A percentile compares a stretch with the other conserved stretches of the same genome.
Evolutionary conservation across 2,113 vertebrate species (phyloP).

Genomic region (Varanus komodoensis): DNA sequence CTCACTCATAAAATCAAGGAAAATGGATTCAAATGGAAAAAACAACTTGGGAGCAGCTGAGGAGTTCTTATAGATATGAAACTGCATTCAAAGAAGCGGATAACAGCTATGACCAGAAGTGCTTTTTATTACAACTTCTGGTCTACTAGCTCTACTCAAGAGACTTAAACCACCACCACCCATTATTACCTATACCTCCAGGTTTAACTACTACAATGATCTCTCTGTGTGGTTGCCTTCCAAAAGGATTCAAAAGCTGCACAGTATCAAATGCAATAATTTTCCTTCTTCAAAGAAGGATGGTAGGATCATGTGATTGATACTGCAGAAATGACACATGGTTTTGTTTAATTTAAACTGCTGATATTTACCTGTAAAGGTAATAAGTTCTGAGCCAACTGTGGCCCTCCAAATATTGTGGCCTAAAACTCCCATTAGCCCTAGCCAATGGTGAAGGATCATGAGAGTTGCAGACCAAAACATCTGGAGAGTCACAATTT

Average conservation of each 20-base stretch:
- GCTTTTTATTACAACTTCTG: neutral
- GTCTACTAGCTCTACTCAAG: neutral
- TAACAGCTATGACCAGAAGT: neutral
- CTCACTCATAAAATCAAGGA: neutral
- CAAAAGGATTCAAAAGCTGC: neutral
- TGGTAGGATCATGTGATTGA: neutral
- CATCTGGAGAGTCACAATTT: no score
- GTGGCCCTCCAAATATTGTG: no score
- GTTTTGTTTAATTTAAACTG: neutral
- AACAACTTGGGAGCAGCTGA: neutral
- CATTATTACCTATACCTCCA: neutral
- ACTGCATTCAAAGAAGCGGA: neutral
- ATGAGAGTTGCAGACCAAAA: no score
- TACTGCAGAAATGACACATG: neutral
- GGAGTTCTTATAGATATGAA: neutral
- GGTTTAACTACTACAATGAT: neutral
- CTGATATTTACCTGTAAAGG: neutral
- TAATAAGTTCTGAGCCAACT: neutral
- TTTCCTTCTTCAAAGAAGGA: neutral
- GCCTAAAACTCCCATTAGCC: neutral
- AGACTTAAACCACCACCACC: neutral
- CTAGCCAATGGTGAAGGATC: no score
- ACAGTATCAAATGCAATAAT: neutral
- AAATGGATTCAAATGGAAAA: neutral
- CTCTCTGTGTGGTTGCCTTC: neutral